Percentiles rank a stretch among this genome's conserved stretches.
Evolutionary conservation across 1,140 invertebrate species (phyloP).

Genomic region (Drosophila bipectinata): DNA sequence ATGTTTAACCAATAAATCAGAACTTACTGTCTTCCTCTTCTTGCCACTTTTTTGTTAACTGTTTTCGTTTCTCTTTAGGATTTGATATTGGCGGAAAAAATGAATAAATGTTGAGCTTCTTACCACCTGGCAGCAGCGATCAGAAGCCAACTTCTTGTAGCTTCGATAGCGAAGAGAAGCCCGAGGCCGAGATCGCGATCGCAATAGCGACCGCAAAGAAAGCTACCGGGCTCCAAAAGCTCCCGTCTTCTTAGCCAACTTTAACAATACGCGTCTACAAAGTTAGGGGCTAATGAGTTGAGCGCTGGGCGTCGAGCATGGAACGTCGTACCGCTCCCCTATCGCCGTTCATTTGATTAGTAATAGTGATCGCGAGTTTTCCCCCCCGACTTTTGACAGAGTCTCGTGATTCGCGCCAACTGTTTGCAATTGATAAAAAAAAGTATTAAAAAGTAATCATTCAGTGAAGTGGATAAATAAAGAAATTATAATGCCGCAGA

Average conservation of each 20-base stretch:
- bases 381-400: conserved; percentile 15
- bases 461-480: conserved; percentile 11
- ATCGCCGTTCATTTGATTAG: conserved; percentile 1
- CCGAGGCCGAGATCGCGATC: neutral
- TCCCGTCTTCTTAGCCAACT: conserved; percentile 64
- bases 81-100: no score
- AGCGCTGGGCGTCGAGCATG: conserved; percentile 35
- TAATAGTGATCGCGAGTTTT: conserved; percentile 29
- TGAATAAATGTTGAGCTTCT: neutral
- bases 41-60: neutral
- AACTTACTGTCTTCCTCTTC: neutral
- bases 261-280: conserved; percentile 52
- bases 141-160: conserved; percentile 3
- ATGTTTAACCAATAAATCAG: neutral
- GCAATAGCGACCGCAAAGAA: conserved; percentile 44
- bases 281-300: conserved; percentile 13
- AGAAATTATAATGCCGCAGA: conserved; percentile 66
- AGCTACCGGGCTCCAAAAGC: conserved; percentile 62
- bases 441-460: conserved; percentile 14
- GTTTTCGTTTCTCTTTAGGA: neutral
- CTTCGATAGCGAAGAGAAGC: conserved; percentile 6
- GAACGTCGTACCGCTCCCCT: conserved; percentile 31
- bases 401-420: conserved; percentile 59
- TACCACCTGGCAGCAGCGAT: neutral
- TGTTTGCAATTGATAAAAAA: conserved; percentile 72